phyloP scores from a whole-genome alignment of 2,888 invertebrate species.

The Lymantria dispar region DNA sequence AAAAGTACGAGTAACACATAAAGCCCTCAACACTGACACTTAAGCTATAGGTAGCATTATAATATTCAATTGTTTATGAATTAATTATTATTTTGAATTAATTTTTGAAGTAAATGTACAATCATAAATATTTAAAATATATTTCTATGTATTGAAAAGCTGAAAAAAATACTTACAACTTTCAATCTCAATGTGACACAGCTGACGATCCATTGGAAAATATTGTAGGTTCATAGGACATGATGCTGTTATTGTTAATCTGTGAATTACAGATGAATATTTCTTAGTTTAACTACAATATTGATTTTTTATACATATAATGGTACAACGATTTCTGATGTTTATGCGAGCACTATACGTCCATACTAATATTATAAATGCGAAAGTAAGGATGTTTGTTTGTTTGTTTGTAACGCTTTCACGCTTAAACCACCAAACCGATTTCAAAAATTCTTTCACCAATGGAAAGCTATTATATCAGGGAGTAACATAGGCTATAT shows the following conservation, averaged over 20 bases:
- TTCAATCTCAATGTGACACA: constrained; percentile 97
- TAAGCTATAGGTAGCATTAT: constrained; percentile 19
- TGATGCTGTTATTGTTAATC: constrained; percentile 96
- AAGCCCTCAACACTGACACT: constrained; percentile 34
- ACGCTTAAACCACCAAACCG: too few relatives aligned
- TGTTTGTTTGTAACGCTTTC: too few relatives aligned
- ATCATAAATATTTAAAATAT: constrained; percentile 1
- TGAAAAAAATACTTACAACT: constrained; percentile 93
- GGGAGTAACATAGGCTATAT: too few relatives aligned
- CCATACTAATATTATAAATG: too few relatives aligned
- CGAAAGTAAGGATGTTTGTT: too few relatives aligned
- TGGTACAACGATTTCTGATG: too few relatives aligned
- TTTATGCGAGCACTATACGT: too few relatives aligned
- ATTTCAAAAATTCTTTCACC: too few relatives aligned
- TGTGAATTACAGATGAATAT: constrained; percentile 56
- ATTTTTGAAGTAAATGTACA: constrained; percentile 19
- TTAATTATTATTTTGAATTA: constrained; percentile 14
- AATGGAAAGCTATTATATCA: too few relatives aligned
- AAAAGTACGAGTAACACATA: constrained; percentile 31
- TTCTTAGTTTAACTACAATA: background rate
- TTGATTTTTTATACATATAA: too few relatives aligned
- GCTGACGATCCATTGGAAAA: constrained; percentile 97
- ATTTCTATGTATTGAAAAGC: constrained; percentile 11
- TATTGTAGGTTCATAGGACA: constrained; percentile 98
- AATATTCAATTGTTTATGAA: constrained; percentile 21